These are phyloP conservation scores for Motacilla tschutschensis DNA, from an alignment of 2,113 vertebrate genomes.

Conservation along the genomic window DNA sequence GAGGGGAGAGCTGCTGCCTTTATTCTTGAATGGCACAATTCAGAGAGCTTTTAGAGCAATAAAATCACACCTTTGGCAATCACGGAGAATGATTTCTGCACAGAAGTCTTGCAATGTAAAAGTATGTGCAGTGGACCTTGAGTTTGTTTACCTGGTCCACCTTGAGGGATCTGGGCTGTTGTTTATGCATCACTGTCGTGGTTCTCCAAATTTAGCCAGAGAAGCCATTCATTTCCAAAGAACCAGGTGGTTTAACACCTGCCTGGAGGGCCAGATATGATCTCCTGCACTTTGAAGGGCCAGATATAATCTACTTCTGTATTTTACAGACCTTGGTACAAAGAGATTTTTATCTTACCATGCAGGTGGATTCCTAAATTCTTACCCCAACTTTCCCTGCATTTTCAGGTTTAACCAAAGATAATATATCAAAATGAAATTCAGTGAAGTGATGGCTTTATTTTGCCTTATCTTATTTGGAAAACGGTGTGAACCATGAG, in stretches of 20 bases:
- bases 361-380: neutral
- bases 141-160: slow-evolving; percentile 32
- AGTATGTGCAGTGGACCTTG: neutral
- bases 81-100: slow-evolving; percentile 27
- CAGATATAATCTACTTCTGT: neutral
- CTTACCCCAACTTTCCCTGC: neutral
- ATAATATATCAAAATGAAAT: neutral
- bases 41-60: slow-evolving; percentile 58
- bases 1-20: slow-evolving; percentile 30
- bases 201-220: neutral
- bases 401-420: neutral
- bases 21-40: slow-evolving; percentile 61
- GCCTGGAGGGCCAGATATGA: neutral
- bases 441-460: neutral
- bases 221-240: neutral
- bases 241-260: neutral
- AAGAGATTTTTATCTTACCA: neutral
- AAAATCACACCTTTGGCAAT: slow-evolving; percentile 61
- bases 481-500: neutral
- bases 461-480: neutral
- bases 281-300: neutral
- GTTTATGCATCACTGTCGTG: neutral
- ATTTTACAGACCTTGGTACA: neutral
- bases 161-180: slow-evolving; percentile 21
- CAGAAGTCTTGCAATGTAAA: neutral